Conservation (phyloP, 1,140 invertebrate genomes). For the Aphaenogaster floridana region DNA sequence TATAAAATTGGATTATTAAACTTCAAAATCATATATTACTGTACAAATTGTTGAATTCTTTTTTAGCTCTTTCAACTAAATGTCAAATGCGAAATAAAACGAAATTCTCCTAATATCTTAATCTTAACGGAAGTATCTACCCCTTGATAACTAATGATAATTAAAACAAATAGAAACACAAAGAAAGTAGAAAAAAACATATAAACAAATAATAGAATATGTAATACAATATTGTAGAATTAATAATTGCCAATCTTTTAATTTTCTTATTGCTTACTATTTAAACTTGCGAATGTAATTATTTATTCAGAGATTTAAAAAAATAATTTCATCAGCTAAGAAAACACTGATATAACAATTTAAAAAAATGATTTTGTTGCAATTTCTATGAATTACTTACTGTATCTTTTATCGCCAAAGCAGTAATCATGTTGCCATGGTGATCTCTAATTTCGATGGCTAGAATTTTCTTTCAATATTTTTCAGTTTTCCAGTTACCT, state of each 20-base stretch:
- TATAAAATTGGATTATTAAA: conserved; percentile 1
- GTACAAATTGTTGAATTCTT: background rate
- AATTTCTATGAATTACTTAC: background rate
- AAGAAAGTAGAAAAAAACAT: background rate
- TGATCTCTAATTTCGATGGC: no score
- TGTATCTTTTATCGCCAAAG: background rate
- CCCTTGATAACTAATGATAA: background rate
- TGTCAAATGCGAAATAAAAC: background rate
- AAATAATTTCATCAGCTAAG: background rate
- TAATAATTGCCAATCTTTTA: background rate
- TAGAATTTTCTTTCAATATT: background rate
- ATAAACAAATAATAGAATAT: background rate
- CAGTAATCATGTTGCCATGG: background rate
- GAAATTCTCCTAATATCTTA: background rate
- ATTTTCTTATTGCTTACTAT: background rate
- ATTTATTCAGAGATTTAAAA: background rate
- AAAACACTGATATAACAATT: background rate
- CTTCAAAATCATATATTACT: background rate
- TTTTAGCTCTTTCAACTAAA: background rate
- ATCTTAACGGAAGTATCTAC: background rate
- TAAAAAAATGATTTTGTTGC: background rate
- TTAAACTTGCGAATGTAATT: background rate
- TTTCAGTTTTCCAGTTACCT: background rate
- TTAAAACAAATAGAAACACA: background rate
- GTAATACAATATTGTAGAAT: background rate